Conservation (phyloP, 2,888 invertebrate genomes). For the Nysson spinosus region DNA sequence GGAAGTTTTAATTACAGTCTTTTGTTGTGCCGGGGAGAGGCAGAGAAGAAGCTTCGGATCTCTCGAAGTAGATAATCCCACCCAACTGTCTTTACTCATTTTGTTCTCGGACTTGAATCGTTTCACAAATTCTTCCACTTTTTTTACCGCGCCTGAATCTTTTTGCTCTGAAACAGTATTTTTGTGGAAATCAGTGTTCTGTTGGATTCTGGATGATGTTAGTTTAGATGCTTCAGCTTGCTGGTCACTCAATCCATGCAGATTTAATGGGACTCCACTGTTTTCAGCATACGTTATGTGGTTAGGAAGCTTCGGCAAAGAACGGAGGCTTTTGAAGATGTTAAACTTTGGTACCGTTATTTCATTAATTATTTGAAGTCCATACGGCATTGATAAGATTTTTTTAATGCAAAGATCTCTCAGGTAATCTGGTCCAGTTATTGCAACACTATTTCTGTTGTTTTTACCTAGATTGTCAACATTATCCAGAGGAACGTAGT, state of each 20-base stretch:
- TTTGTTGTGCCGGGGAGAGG: slow-evolving; percentile 86
- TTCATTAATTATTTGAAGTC: slow-evolving; percentile 79
- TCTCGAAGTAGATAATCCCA: slow-evolving; percentile 81
- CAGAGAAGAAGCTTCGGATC: slow-evolving; percentile 83
- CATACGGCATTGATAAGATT: slow-evolving; percentile 84
- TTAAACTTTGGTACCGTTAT: slow-evolving; percentile 63
- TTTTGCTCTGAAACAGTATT: slow-evolving; percentile 50
- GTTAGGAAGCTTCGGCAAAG: slow-evolving; percentile 51
- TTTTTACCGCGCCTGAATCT: slow-evolving; percentile 28
- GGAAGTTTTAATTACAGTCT: slow-evolving; percentile 79
- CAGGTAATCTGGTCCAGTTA: slow-evolving; percentile 78
- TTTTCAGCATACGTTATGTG: slow-evolving; percentile 16
- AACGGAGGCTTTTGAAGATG: slow-evolving; percentile 61
- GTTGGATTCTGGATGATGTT: slow-evolving; percentile 21
- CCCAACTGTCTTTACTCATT: slow-evolving; percentile 75
- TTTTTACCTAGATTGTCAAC: background rate
- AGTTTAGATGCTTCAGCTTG: slow-evolving; percentile 22
- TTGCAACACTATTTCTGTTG: background rate
- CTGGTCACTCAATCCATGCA: slow-evolving; percentile 48
- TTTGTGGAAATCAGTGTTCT: slow-evolving; percentile 12
- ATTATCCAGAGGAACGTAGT: slow-evolving; percentile 53
- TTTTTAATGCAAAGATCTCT: slow-evolving; percentile 83
- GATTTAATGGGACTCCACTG: slow-evolving; percentile 25
- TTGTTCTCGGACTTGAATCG: background rate
- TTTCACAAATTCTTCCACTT: background rate